Base-by-base conservation (phyloP, 2,888 invertebrate genomes). In the Callosobruchus maculatus region DNA sequence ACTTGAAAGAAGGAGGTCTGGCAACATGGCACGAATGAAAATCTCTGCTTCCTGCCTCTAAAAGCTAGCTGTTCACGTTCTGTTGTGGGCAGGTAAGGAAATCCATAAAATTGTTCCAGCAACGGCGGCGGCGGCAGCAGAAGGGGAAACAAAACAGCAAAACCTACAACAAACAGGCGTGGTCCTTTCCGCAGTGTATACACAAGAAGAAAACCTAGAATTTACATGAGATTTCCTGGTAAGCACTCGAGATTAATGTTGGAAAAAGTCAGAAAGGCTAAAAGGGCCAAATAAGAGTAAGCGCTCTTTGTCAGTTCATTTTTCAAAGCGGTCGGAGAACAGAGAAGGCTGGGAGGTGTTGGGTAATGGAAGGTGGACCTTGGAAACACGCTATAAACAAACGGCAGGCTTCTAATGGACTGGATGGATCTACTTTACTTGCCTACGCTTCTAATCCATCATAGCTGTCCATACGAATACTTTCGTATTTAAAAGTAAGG, bases 241-340 rank as follows among this genome's bases (percentile, higher is more conserved):
- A 79, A 78, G 75, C 76, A 75, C 74, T 74, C 73, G 80, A 80
- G 81, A 81, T 81, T 79, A 81, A 81, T 80, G 79, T 73, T 72
- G 73, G 76, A 81, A 80, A 80, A 79, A 81, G 79, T 79, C 80
- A 76, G 79, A 67, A 75, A 77, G 81, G 79, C 77, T 80, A 81
- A 81, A 77, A 81, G 80, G 81, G 78, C 77, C 77, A 79, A 81
- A 80, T 80, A 81, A 81, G 79, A 81, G 78, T 80, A 80, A 80
- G 79, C 78, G 80, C 78, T 80, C 78, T 76, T 75, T 80, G 80
- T 78, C 80, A 80, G 81, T 80, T 77, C 80, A 81, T 82, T 82
- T 82, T 82, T 82, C 81, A 81, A 78, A 73, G 49, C 72, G 73
- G 72, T 74, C 73, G 76, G 75, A 76, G 74, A 76, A 67, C 72